Evolutionary conservation across 1,140 invertebrate species (phyloP).

Genomic region (Monochamus saltuarius): DNA sequence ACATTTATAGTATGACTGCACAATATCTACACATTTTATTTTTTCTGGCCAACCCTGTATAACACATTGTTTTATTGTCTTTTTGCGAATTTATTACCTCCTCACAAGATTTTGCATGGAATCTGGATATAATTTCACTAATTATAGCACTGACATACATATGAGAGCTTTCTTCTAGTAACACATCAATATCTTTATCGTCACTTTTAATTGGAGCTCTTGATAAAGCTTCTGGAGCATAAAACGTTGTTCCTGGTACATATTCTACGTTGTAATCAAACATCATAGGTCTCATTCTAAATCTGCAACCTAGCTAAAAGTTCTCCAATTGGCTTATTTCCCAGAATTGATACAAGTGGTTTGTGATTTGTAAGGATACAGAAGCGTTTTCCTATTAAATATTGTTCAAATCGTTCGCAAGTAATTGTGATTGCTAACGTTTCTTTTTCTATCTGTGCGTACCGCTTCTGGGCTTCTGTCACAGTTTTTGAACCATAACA

Average conservation of each 20-base stretch:
- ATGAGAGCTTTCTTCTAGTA: too few species aligned
- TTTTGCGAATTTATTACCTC: too few species aligned
- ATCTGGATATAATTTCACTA: too few species aligned
- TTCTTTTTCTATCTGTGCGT: conserved; percentile 54
- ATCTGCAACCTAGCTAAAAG: conserved; percentile 1
- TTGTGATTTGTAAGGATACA: too few species aligned
- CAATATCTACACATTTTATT: background rate
- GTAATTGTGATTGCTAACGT: conserved; percentile 34
- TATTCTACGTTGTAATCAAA: conserved; percentile 43
- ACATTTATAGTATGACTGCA: background rate
- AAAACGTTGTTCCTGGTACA: conserved; percentile 23
- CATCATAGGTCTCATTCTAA: conserved; percentile 42
- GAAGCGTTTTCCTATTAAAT: too few species aligned
- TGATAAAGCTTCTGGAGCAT: background rate
- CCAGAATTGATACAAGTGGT: conserved; percentile 19
- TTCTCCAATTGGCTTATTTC: background rate
- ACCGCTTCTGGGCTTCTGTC: conserved; percentile 31
- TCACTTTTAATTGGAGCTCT: too few species aligned
- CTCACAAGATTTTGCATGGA: too few species aligned
- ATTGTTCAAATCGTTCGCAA: background rate
- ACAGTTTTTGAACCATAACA: conserved; percentile 43
- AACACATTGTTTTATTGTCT: background rate
- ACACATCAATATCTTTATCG: too few species aligned
- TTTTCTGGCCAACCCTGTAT: background rate
- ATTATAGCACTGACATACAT: too few species aligned